A percentile compares a stretch with the other conserved stretches of the same genome.
phyloP scores from a whole-genome alignment of 2,113 vertebrate genomes.

The Piprites chloris region DNA sequence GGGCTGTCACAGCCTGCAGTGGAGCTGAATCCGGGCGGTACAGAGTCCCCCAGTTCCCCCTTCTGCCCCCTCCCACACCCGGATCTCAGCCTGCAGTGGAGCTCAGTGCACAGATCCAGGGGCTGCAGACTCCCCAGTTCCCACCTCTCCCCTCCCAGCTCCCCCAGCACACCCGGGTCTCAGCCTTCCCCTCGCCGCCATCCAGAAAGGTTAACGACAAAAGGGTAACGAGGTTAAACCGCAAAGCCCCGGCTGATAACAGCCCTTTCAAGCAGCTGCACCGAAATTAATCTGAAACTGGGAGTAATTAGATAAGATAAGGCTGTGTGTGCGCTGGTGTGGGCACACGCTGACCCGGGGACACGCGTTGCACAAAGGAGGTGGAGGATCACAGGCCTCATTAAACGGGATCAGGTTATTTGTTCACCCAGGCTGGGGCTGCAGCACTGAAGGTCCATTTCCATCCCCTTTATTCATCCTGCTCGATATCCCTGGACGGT shows the following conservation, averaged over 20 bases:
- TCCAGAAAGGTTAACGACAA: conserved; percentile 53
- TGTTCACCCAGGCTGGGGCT: background rate
- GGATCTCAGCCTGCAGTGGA: background rate
- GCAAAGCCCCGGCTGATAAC: conserved; percentile 58
- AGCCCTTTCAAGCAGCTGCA: conserved; percentile 59
- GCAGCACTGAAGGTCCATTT: background rate
- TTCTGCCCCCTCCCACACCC: background rate
- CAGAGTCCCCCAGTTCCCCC: background rate
- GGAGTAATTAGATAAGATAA: conserved; percentile 74
- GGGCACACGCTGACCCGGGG: conserved; percentile 27
- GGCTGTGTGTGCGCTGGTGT: background rate
- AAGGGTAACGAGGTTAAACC: conserved; percentile 72
- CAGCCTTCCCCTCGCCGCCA: conserved; percentile 9
- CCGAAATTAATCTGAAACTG: conserved; percentile 70
- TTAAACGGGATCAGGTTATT: conserved; percentile 1
- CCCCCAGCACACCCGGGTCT: background rate
- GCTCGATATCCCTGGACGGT: background rate
- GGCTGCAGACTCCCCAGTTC: background rate
- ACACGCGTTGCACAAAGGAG: background rate
- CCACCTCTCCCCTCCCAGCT: background rate
- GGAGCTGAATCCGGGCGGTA: background rate
- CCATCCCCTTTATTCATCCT: conserved; percentile 4
- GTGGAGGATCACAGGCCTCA: conserved; percentile 12
- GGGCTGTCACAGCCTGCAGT: background rate
- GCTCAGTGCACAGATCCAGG: background rate